Base-by-base conservation (phyloP, 2,888 invertebrate genomes). In the Cloeon dipterum region DNA sequence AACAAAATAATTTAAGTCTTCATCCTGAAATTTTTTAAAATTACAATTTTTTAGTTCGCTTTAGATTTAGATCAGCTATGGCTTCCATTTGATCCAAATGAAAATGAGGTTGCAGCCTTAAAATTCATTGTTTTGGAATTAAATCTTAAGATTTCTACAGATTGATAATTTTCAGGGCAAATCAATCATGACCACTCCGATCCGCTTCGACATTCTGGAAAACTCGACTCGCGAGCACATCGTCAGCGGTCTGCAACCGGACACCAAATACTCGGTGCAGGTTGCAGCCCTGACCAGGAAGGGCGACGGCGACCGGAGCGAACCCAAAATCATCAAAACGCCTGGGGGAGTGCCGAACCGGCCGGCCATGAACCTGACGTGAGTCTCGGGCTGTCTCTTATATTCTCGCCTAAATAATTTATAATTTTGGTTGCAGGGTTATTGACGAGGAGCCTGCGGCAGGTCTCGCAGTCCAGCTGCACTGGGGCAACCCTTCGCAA, bases 271-370 rank as follows among this genome's bases (percentile, higher is more conserved):
- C 50, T 52, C 54, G 11, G 52, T 62, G 29, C 52, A 57, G 43
- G 62, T 69, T 36, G 62, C 62, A 10, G 68, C 65, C 1, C 61
- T 65, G 42, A 69, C 67, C n/a, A 48, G 62, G 21, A 60, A 62
- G 45, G 68, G 68, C 10, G 67, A 68, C 47, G 68, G 68, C 14
- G 53, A 58, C 13, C 49, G 62, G 29, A 61, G 62, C 39, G 51
- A 53, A 36, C 51, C 59, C 20, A 56, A 54, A 39, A 54, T 51
- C 21, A 56, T 59, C 26, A 57, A 53, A 42, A 68, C 67, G 18
- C 56, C 56, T 14, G 60, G 62, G 26, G 57, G 57, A 32, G 55
- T 52, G 5, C 52, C 52, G 29, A 47, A 48, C 35, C 43, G 50
- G 32, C 51, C 52, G 18, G 49, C 51, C 2, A 61, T 64, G 4